These are phyloP conservation scores for Lethrus apterus DNA, from an alignment of 1,140 invertebrate genomes.

Conservation along the genomic window DNA sequence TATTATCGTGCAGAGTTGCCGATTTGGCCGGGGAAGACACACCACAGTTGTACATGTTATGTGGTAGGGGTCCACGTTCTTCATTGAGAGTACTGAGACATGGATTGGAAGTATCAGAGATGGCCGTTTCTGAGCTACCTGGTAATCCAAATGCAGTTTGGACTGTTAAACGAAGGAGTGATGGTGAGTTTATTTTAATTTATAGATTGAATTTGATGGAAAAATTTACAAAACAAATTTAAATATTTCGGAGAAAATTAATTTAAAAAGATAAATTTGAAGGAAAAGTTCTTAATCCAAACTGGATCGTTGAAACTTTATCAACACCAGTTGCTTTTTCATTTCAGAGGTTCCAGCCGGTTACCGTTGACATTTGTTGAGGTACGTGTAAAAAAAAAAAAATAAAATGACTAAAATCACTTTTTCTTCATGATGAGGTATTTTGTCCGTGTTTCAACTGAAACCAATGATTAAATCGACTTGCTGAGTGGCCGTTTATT, in stretches of 20 bases:
- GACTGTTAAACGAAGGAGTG: constrained; percentile 94
- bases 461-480: constrained; percentile 31
- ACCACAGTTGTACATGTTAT: constrained; percentile 93
- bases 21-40: constrained; percentile 96
- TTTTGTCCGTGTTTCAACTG: constrained; percentile 38
- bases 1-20: constrained; percentile 76
- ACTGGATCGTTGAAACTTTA: constrained; percentile 32
- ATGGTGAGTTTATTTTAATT: constrained; percentile 62
- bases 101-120: constrained; percentile 96
- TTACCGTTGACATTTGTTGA: constrained; percentile 2
- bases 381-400: constrained; percentile 18
- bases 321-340: constrained; percentile 36
- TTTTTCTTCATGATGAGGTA: constrained; percentile 29
- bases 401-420: background rate
- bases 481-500: background rate
- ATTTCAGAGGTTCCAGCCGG: constrained; percentile 28
- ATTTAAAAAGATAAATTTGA: constrained; percentile 17
- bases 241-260: background rate
- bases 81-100: constrained; percentile 89
- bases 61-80: constrained; percentile 91
- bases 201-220: background rate
- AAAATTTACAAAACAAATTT: background rate
- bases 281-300: too few relatives aligned
- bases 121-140: constrained; percentile 98
- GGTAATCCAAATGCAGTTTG: constrained; percentile 99